Evolutionary conservation across 2,888 invertebrate species (phyloP).

Genomic region (Cremastinae sp.): DNA sequence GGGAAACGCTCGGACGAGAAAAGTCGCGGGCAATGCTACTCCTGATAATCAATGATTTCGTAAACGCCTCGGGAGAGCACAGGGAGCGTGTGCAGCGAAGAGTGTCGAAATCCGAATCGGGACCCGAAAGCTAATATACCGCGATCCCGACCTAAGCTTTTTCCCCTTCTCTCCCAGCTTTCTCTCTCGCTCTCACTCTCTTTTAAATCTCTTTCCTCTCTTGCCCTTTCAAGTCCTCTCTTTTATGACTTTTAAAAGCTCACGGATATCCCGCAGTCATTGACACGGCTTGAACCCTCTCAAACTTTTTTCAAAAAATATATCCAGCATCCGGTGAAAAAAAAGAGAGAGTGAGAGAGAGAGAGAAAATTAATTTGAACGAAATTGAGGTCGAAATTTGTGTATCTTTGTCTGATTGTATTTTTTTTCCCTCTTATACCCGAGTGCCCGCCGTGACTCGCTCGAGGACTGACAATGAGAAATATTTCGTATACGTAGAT

Average conservation of each 20-base stretch:
- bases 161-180: background rate
- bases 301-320: background rate
- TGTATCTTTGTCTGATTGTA: too few species aligned
- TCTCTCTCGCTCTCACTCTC: background rate
- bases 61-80: conserved; percentile 42
- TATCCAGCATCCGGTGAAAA: too few species aligned
- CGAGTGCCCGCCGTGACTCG: too few species aligned
- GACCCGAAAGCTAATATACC: conserved; percentile 32
- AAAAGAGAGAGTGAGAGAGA: too few species aligned
- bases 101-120: conserved; percentile 23
- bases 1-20: conserved; percentile 49
- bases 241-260: background rate
- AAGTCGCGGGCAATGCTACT: conserved; percentile 50
- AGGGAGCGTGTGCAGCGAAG: background rate
- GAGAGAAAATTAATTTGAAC: too few species aligned
- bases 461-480: too few species aligned
- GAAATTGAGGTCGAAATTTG: too few species aligned
- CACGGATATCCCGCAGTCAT: conserved; percentile 1
- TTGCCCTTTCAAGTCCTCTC: background rate
- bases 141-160: background rate
- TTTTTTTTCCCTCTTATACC: too few species aligned
- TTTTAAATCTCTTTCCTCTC: too few species aligned
- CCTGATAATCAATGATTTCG: conserved; percentile 59
- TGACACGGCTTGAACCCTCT: conserved; percentile 6
- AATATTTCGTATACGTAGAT: too few species aligned